Evolutionary conservation across 1,140 invertebrate genomes (phyloP).

Genomic region (Chironomus tepperi): DNA sequence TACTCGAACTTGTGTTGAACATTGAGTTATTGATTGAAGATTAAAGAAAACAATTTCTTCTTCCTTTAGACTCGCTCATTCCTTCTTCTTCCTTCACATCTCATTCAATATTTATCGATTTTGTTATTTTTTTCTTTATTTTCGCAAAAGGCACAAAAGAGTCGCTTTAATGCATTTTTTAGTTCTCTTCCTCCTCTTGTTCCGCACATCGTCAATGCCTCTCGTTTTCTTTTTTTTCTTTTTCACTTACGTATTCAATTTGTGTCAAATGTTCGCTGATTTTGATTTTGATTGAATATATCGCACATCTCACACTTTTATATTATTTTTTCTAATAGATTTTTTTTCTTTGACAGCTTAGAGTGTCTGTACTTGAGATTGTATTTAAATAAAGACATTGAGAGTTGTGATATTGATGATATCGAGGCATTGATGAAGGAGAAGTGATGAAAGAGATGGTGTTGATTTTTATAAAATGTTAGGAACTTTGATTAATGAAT

Average conservation of each 20-base stretch:
- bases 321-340: background rate
- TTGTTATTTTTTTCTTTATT: background rate
- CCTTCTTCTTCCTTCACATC: background rate
- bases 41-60: conserved; percentile 3
- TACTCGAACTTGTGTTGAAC: too few relatives aligned
- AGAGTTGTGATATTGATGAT: too few relatives aligned
- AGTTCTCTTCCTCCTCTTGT: background rate
- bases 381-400: too few relatives aligned
- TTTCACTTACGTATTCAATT: background rate
- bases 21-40: background rate
- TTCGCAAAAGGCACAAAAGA: background rate
- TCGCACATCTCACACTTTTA: background rate
- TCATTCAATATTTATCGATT: conserved; percentile 14
- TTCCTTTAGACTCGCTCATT: background rate
- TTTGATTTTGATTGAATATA: conserved; percentile 16
- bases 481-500: too few relatives aligned
- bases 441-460: too few relatives aligned
- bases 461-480: too few relatives aligned
- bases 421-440: too few relatives aligned
- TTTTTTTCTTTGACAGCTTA: too few relatives aligned
- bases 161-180: background rate
- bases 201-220: too few relatives aligned
- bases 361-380: too few relatives aligned
- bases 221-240: background rate
- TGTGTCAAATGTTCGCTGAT: conserved; percentile 18